A percentile compares a stretch with the other conserved stretches of the same genome.
Conservation (phyloP, 1,140 invertebrate genomes). For the Drosophila dunni region DNA sequence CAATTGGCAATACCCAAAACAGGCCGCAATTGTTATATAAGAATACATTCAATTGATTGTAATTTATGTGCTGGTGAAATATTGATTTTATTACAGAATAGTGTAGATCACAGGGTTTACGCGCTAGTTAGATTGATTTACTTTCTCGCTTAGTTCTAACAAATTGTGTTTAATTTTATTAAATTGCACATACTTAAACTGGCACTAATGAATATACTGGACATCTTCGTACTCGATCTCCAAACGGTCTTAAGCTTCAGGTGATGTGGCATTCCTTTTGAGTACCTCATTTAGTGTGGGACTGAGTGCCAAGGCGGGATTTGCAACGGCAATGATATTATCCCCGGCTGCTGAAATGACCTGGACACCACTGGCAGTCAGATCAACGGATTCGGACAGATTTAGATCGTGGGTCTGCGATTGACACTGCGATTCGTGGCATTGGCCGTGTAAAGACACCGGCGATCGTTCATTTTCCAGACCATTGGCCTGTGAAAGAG, state of each 20-base stretch:
- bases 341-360: conserved; percentile 93
- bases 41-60: conserved; percentile 46
- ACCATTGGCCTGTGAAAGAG: conserved; percentile 63
- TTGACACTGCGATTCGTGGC: conserved; percentile 15
- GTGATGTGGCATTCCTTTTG: conserved; percentile 73
- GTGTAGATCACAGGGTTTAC: conserved; percentile 72
- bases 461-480: conserved; percentile 73
- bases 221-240: background rate
- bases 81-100: conserved; percentile 56
- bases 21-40: conserved; percentile 23
- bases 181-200: conserved; percentile 61
- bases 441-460: conserved; percentile 18
- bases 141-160: conserved; percentile 13
- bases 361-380: conserved; percentile 86
- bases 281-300: conserved; percentile 77
- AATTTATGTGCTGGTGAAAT: conserved; percentile 2
- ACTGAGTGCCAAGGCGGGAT: conserved; percentile 90
- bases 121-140: conserved; percentile 46
- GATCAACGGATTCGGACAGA: conserved; percentile 54
- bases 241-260: conserved; percentile 53
- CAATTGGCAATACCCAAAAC: conserved; percentile 31
- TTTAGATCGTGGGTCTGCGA: conserved; percentile 11
- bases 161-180: conserved; percentile 43
- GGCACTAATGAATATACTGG: conserved; percentile 10
- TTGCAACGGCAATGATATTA: conserved; percentile 94